Conservation (phyloP, 2,888 invertebrate species). For the Dendrolimus pini region DNA sequence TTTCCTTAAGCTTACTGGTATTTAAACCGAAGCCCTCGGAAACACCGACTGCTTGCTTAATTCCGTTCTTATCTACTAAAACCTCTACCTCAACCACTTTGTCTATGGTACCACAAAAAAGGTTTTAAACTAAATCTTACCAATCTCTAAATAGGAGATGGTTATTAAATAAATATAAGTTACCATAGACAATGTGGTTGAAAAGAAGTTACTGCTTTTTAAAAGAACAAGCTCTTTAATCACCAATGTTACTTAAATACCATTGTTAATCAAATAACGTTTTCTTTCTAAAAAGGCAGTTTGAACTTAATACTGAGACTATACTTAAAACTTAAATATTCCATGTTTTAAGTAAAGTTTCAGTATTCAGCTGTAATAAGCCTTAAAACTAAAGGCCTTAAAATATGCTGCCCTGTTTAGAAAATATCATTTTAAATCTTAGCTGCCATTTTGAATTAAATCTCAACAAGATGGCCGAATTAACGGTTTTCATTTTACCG, state of each 20-base stretch:
- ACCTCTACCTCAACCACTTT: background rate
- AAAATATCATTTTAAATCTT: background rate
- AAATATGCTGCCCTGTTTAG: background rate
- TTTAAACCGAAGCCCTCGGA: conserved; percentile 31
- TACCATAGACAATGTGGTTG: background rate
- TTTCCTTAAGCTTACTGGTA: conserved; percentile 34
- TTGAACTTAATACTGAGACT: background rate
- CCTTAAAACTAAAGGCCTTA: background rate
- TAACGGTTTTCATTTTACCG: background rate
- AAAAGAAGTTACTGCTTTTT: background rate
- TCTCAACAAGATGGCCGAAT: background rate
- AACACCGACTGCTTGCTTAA: conserved; percentile 26
- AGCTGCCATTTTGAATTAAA: background rate
- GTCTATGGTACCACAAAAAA: background rate
- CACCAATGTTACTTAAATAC: background rate
- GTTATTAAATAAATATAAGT: background rate
- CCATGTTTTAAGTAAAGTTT: background rate
- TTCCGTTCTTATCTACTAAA: background rate
- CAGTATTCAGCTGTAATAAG: background rate
- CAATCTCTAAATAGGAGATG: background rate
- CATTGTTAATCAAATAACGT: background rate
- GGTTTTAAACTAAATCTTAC: background rate
- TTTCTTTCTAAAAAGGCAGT: background rate
- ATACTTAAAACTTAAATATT: background rate
- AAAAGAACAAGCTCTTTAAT: background rate